A percentile compares a stretch with the other conserved stretches of the same genome.
Conservation (phyloP, 2,113 vertebrate species). For the Ellobius talpinus region DNA sequence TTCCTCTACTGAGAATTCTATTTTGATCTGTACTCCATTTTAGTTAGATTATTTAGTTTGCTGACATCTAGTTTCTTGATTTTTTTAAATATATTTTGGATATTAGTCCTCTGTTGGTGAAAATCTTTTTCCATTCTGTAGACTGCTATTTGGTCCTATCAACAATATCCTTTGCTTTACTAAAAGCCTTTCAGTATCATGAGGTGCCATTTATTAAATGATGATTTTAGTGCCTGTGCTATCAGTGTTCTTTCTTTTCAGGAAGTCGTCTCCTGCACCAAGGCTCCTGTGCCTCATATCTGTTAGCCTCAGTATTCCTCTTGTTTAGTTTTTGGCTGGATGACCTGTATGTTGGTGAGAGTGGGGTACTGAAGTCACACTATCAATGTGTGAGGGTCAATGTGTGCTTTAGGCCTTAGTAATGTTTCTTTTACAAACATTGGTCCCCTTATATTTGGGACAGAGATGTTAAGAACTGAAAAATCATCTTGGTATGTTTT, state of each 20-base stretch:
- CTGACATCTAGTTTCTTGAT: background rate
- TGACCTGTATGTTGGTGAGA: background rate
- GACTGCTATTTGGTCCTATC: background rate
- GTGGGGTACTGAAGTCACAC: background rate
- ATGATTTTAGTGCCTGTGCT: background rate
- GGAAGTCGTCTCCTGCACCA: background rate
- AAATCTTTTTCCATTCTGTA: background rate
- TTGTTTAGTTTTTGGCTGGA: background rate
- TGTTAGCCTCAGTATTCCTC: background rate
- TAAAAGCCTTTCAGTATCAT: background rate
- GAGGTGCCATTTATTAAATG: background rate
- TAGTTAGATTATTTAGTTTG: background rate
- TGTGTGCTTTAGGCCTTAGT: background rate
- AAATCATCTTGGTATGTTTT: background rate
- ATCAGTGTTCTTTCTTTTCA: background rate
- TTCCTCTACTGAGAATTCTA: background rate
- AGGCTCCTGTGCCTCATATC: background rate
- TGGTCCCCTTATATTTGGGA: background rate
- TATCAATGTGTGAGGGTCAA: background rate
- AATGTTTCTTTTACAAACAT: background rate
- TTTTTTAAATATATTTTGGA: background rate
- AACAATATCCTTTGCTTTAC: background rate
- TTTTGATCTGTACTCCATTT: background rate
- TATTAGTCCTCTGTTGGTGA: background rate
- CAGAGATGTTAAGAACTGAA: background rate